phyloP scores from a whole-genome alignment of 2,797 vertebrate species.

The Cheirogaleus major region DNA sequence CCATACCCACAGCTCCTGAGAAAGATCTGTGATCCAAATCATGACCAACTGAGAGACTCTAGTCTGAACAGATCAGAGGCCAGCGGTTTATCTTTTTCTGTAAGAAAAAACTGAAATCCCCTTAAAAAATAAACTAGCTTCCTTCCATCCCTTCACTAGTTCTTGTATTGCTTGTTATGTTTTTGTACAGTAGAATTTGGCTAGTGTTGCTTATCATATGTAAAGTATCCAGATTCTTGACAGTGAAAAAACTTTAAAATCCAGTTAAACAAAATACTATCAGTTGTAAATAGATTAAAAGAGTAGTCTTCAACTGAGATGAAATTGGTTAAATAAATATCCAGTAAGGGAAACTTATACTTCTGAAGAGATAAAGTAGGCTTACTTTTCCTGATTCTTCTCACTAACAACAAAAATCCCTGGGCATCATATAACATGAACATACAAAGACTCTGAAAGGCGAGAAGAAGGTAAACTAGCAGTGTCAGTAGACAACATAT shows the following conservation, averaged over 20 bases:
- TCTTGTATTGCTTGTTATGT: neutral
- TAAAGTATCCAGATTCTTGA: neutral
- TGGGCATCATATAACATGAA: neutral
- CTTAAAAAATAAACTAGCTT: neutral
- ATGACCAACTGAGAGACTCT: neutral
- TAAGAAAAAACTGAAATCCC: neutral
- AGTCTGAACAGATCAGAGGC: neutral
- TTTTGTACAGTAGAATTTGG: neutral
- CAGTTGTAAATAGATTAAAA: neutral
- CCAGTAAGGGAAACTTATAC: neutral
- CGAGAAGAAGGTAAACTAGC: neutral
- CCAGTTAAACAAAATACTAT: neutral
- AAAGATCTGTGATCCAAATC: neutral
- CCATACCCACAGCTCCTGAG: neutral
- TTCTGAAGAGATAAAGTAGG: neutral
- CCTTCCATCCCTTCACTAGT: neutral
- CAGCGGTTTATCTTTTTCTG: neutral
- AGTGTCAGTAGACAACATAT: neutral
- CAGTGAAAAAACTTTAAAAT: neutral
- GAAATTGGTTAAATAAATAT: neutral
- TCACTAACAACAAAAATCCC: neutral
- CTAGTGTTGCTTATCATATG: neutral
- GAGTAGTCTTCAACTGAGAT: neutral
- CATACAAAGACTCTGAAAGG: neutral
- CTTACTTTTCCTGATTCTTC: neutral